A percentile compares a stretch with the other conserved stretches of the same genome.
These are phyloP conservation scores for Nemopilema nomurai DNA, from an alignment of 30 jellyfish, hydroid and myxozoan genomes.

Conservation along the genomic window DNA sequence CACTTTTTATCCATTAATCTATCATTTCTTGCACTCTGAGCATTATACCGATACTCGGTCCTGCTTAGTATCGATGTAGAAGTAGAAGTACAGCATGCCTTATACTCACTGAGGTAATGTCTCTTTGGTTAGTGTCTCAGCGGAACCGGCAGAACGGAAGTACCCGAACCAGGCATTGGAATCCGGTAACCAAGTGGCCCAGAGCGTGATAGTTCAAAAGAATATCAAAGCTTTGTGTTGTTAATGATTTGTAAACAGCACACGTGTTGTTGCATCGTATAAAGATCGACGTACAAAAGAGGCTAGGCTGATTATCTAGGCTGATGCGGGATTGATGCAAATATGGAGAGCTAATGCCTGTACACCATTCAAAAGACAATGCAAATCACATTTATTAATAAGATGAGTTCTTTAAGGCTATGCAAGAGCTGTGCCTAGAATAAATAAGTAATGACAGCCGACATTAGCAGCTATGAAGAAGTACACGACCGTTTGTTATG, in stretches of 20 bases:
- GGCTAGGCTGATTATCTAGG: neutral
- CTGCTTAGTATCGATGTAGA: no score
- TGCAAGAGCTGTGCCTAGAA: neutral
- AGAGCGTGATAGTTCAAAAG: no score
- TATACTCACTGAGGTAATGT: neutral
- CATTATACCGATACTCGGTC: no score
- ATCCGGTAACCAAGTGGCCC: no score
- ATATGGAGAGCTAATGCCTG: neutral
- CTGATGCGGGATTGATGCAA: neutral
- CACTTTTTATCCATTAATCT: no score
- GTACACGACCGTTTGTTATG: neutral
- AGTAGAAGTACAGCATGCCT: neutral
- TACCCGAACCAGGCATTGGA: neutral
- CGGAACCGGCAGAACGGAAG: neutral
- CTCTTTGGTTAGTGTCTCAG: neutral
- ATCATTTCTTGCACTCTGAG: no score
- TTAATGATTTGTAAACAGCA: neutral
- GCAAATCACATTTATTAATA: neutral
- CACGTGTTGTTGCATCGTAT: neutral
- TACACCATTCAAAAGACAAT: neutral
- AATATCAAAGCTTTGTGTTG: neutral
- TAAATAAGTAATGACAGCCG: neutral
- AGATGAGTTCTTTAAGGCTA: neutral
- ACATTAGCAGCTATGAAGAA: neutral
- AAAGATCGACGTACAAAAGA: neutral